phyloP scores from a whole-genome alignment of 1,140 invertebrate genomes.

The Maconellicoccus hirsutus region DNA sequence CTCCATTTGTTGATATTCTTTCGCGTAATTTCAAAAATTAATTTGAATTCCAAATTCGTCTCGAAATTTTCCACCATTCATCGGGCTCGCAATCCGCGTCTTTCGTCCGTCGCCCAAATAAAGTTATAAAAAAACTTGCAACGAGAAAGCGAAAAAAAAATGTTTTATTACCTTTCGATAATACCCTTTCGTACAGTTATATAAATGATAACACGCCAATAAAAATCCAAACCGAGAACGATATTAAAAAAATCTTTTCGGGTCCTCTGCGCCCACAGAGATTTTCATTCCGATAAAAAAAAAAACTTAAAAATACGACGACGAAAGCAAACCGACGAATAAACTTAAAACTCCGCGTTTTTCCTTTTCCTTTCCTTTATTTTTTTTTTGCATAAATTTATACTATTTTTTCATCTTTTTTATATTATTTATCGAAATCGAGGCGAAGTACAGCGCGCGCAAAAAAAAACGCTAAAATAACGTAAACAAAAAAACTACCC shows the following conservation, averaged over 20 bases:
- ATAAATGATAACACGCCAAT: neutral
- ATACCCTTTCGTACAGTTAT: neutral
- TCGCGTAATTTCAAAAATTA: neutral
- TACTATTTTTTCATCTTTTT: too few species aligned
- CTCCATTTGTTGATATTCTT: neutral
- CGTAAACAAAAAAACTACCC: too few species aligned
- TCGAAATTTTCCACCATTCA: neutral
- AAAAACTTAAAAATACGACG: too few species aligned
- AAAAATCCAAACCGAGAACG: neutral
- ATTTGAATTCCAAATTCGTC: slow-evolving; percentile 6
- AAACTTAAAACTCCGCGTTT: neutral
- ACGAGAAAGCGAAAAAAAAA: neutral
- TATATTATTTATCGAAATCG: neutral
- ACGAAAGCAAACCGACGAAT: neutral
- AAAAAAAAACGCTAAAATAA: too few species aligned
- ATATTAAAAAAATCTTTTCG: neutral
- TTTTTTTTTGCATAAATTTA: neutral
- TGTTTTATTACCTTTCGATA: slow-evolving; percentile 9
- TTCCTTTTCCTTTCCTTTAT: too few species aligned
- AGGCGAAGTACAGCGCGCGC: neutral
- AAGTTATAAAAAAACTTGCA: too few species aligned
- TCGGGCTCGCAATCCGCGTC: too few species aligned
- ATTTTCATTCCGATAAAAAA: neutral
- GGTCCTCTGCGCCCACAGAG: neutral
- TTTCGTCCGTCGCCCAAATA: too few species aligned